Conservation (phyloP, 2,888 invertebrate genomes). For the Hemicrepidius hirtus region DNA sequence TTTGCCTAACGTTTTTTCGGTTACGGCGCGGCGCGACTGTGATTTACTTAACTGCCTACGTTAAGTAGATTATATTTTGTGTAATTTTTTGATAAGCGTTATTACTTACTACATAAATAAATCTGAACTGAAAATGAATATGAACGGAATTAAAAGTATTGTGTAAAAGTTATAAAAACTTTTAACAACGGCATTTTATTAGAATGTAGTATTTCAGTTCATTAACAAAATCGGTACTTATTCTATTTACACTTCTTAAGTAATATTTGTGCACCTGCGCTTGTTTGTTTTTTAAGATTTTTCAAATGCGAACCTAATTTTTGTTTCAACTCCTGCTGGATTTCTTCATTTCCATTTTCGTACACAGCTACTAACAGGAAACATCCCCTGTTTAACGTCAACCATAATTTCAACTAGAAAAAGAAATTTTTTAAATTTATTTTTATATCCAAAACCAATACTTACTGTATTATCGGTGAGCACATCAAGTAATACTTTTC, state of each 20-base stretch:
- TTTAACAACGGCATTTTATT: too few species aligned
- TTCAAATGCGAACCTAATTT: constrained; percentile 72
- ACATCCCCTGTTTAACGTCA: constrained; percentile 84
- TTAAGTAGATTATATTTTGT: too few species aligned
- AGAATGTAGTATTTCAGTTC: neutral
- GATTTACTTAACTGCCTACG: too few species aligned
- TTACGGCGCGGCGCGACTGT: too few species aligned
- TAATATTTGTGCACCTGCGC: constrained; percentile 79
- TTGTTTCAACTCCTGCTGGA: constrained; percentile 72
- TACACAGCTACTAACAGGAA: constrained; percentile 82
- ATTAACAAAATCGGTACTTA: neutral
- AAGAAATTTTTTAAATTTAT: constrained; percentile 43
- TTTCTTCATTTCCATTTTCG: constrained; percentile 76
- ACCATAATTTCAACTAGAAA: constrained; percentile 79
- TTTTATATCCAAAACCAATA: constrained; percentile 5
- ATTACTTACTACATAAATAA: too few species aligned
- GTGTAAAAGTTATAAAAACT: too few species aligned
- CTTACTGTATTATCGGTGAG: constrained; percentile 76
- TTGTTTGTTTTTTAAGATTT: constrained; percentile 74
- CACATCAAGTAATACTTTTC: constrained; percentile 74
- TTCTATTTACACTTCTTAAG: constrained; percentile 62
- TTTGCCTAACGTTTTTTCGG: too few species aligned
- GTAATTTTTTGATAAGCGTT: too few species aligned
- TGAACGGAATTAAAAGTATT: too few species aligned
- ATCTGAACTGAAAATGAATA: too few species aligned